Conservation (phyloP, 2,888 invertebrate genomes). For the Lepidochitona cinerea region DNA sequence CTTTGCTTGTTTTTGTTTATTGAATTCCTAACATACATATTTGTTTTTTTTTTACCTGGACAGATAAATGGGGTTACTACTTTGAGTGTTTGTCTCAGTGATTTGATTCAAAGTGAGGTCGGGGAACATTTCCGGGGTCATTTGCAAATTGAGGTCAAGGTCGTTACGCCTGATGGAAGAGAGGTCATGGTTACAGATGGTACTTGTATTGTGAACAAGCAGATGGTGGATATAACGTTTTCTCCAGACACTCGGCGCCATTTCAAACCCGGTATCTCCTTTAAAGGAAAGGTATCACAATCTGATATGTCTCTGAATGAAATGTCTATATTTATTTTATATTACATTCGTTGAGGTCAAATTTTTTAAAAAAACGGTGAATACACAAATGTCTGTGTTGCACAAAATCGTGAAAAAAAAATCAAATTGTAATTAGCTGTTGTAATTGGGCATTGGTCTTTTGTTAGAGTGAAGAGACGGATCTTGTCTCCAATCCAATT, state of each 20-base stretch:
- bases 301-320: no score
- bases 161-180: slow-evolving; percentile 20
- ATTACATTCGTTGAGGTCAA: no score
- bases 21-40: no score
- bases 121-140: slow-evolving; percentile 29
- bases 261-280: slow-evolving; percentile 80
- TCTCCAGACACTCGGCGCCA: slow-evolving; percentile 75
- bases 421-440: no score
- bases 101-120: slow-evolving; percentile 15
- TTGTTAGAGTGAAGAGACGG: no score
- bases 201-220: slow-evolving; percentile 28
- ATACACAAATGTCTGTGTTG: no score
- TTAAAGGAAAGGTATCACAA: slow-evolving; percentile 79
- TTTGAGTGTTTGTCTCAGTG: slow-evolving; percentile 22
- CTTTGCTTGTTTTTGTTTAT: no score
- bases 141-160: slow-evolving; percentile 26
- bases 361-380: no score
- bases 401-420: no score
- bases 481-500: no score
- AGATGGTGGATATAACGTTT: slow-evolving; percentile 74
- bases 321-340: no score
- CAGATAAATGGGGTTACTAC: slow-evolving; percentile 23
- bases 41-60: neutral
- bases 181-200: slow-evolving; percentile 18
- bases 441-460: no score